These are phyloP conservation scores for Parauchenoglanis punctatus DNA, from an alignment of 2,797 vertebrate species.

Conservation along the genomic window DNA sequence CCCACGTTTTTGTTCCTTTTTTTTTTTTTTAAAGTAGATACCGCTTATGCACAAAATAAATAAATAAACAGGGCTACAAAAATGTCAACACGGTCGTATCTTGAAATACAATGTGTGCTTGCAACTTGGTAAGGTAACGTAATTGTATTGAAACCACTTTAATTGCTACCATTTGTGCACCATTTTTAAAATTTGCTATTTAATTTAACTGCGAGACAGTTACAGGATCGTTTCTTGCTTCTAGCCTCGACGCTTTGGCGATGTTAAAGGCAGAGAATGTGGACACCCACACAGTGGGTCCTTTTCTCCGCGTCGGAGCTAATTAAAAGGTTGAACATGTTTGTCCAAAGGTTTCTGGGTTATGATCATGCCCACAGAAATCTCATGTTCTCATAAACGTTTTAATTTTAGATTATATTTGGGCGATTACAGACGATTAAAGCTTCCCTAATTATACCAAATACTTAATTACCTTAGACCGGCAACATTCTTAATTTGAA, in stretches of 20 bases:
- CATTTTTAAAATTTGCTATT: conserved; percentile 39
- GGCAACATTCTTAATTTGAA: conserved; percentile 75
- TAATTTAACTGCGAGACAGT: conserved; percentile 16
- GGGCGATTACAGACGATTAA: conserved; percentile 78
- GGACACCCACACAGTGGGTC: conserved; percentile 54
- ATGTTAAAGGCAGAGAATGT: conserved; percentile 21
- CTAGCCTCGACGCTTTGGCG: neutral
- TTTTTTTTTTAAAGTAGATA: neutral
- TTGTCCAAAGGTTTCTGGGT: conserved; percentile 71
- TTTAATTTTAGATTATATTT: conserved; percentile 80
- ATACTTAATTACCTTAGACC: conserved; percentile 77
- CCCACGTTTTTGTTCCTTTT: neutral
- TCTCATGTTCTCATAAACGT: conserved; percentile 74
- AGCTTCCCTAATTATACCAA: conserved; percentile 74
- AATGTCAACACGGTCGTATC: neutral
- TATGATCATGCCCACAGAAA: conserved; percentile 76
- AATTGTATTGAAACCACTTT: conserved; percentile 35
- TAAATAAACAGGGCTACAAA: conserved; percentile 8
- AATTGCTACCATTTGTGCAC: conserved; percentile 37
- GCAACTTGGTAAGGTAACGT: conserved; percentile 28
- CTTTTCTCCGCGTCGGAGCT: conserved; percentile 70
- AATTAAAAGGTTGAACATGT: conserved; percentile 78
- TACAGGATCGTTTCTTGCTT: neutral
- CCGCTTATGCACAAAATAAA: conserved; percentile 19
- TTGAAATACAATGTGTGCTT: neutral